Percentiles rank a stretch among this genome's conserved stretches.
phyloP scores from a whole-genome alignment of 2,797 vertebrate species.

The Streptopelia turtur region DNA sequence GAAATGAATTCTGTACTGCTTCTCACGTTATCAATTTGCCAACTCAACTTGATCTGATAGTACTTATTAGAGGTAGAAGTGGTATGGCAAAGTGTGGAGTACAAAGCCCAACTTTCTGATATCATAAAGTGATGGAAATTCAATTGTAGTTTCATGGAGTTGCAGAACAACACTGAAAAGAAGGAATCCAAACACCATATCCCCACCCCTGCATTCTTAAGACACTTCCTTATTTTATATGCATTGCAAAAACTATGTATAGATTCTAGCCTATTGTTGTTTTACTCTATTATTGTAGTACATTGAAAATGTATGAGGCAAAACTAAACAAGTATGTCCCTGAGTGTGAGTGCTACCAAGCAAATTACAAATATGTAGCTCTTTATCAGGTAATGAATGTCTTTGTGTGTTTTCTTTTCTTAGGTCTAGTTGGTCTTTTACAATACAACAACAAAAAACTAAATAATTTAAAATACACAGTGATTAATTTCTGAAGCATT shows the following conservation, averaged over 20 bases:
- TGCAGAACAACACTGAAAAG: background rate
- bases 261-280: background rate
- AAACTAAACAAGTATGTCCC: background rate
- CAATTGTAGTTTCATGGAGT: background rate
- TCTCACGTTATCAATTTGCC: background rate
- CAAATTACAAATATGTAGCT: background rate
- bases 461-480: background rate
- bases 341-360: background rate
- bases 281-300: background rate
- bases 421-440: background rate
- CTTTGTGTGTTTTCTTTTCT: background rate
- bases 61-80: background rate
- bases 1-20: background rate
- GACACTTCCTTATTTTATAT: background rate
- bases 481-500: background rate
- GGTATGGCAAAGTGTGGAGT: background rate
- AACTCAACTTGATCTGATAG: background rate
- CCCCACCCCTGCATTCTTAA: background rate
- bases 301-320: background rate
- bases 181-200: background rate
- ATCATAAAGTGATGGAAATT: background rate
- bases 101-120: background rate
- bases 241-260: background rate
- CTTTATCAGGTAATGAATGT: background rate
- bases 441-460: background rate